Conservation (phyloP, 2,113 vertebrate genomes). For the Carassius auratus region DNA sequence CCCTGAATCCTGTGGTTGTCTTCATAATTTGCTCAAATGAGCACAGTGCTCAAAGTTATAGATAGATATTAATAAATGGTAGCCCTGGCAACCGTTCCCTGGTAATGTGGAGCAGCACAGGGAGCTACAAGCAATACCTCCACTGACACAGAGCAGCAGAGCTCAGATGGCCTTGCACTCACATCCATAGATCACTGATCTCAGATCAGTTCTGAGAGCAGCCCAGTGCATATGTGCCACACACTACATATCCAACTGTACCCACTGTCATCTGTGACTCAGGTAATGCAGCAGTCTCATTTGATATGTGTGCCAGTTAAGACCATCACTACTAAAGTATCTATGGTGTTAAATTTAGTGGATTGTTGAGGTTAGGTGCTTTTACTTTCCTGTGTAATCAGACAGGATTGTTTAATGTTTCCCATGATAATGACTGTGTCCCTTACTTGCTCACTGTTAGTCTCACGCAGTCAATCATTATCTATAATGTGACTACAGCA, state of each 20-base stretch:
- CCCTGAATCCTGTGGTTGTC: conserved; percentile 39
- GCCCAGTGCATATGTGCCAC: neutral
- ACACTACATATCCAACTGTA: conserved; percentile 14
- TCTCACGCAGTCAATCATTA: conserved; percentile 14
- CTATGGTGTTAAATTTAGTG: neutral
- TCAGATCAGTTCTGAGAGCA: conserved; percentile 2
- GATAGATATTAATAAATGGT: conserved; percentile 79
- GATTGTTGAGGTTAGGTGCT: no score
- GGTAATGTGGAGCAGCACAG: conserved; percentile 65
- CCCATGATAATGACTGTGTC: neutral
- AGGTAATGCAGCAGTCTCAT: neutral
- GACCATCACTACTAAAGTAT: neutral
- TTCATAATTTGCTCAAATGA: conserved; percentile 60
- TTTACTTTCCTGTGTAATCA: no score
- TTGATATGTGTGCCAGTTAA: neutral
- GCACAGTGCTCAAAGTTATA: conserved; percentile 72
- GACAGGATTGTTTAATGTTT: no score
- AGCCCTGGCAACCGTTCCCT: conserved; percentile 76
- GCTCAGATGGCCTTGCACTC: conserved; percentile 57
- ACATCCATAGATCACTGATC: conserved; percentile 27
- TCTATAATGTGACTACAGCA: conserved; percentile 11
- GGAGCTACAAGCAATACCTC: conserved; percentile 38
- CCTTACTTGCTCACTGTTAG: neutral
- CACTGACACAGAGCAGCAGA: conserved; percentile 39
- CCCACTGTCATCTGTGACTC: neutral